Evolutionary conservation across 64 coral and sea anemone species (phyloP).

Genomic region (Stichodactyla helianthus): DNA sequence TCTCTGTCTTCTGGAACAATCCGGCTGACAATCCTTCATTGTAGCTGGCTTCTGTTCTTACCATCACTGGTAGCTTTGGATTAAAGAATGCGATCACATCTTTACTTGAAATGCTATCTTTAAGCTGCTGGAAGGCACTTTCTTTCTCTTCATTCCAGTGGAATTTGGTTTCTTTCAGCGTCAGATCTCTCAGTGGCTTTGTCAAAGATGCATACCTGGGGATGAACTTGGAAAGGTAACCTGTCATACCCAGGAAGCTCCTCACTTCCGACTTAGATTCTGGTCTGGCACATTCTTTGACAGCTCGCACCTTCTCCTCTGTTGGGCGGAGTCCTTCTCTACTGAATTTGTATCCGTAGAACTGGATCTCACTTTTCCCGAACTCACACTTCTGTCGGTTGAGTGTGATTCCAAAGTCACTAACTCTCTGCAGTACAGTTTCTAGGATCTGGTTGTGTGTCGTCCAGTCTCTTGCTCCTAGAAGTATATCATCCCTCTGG

Average conservation of each 20-base stretch:
- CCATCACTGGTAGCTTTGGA: conserved; percentile 12
- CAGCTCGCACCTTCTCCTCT: conserved; percentile 55
- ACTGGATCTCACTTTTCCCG: conserved; percentile 28
- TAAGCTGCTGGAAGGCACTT: conserved; percentile 40
- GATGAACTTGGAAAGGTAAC: no score
- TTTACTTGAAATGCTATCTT: conserved; percentile 25
- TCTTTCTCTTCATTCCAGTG: conserved; percentile 25
- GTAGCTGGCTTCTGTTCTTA: conserved; percentile 58
- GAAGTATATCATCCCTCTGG: conserved; percentile 46
- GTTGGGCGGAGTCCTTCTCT: conserved; percentile 49
- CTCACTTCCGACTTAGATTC: conserved; percentile 51
- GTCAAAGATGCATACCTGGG: conserved; percentile 44
- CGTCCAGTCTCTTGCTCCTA: conserved; percentile 35
- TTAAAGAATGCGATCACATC: neutral
- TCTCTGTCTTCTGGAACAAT: conserved; percentile 29
- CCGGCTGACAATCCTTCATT: conserved; percentile 52
- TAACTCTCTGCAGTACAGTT: conserved; percentile 41
- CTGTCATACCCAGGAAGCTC: conserved; percentile 54
- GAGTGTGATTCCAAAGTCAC: conserved; percentile 30
- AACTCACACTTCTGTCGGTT: conserved; percentile 65
- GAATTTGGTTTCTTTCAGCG: conserved; percentile 34
- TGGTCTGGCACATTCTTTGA: neutral
- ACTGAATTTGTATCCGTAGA: neutral
- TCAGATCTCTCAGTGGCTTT: conserved; percentile 21
- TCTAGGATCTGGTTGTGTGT: conserved; percentile 33